Base-by-base conservation (phyloP, 64 coral and sea anemone genomes). In the Astreopora myriophthalma region DNA sequence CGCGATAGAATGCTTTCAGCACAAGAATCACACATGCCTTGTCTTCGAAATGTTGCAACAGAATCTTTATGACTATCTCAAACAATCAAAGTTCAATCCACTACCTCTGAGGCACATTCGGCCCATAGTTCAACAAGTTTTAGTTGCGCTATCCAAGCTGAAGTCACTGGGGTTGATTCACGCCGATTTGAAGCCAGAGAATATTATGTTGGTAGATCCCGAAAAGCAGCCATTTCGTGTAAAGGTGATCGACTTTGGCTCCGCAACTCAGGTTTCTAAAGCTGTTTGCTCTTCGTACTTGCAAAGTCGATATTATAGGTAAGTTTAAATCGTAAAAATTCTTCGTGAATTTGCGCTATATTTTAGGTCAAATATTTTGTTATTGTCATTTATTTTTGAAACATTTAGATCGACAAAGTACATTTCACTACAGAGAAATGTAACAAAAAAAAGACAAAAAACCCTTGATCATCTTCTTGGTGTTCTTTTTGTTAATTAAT, bases 291-390 rank as follows among this genome's bases (percentile, higher is more conserved):
- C 97, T 0, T 95, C 97, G 16, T 99, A 99, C 66, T 82, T 99
- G 1, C 97, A 99, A 71, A 99, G 97, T 68, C 74, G 97, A 91
- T 99, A 99, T 85, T 99, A 99, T 68, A 95, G 97, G 97, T 99
- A 46, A 83, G 93, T 30, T 57, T 34, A 30, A 9, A 34, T 64
- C 61, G 26, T 38, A 60, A 76, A 55, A 78, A 42, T 37, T 79
- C 36, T 79, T 69, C 74, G 14, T 22, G 33, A 33, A 73, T 1
- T 73, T 35, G 32, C 29, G 1, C 8, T 73, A 17, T 73, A 73
- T 33, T 35, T 37, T 25, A 71, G 68, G 68, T 30, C 8, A 28
- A 71, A 71, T 71, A 34, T 71, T 17, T 8, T 34, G 6, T 34
- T 55, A n/a, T 58, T 7, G 11, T 46, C 42, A 5, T 46, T 58